phyloP scores from a whole-genome alignment of 2,797 vertebrate species.

The Acanthornis magna region DNA sequence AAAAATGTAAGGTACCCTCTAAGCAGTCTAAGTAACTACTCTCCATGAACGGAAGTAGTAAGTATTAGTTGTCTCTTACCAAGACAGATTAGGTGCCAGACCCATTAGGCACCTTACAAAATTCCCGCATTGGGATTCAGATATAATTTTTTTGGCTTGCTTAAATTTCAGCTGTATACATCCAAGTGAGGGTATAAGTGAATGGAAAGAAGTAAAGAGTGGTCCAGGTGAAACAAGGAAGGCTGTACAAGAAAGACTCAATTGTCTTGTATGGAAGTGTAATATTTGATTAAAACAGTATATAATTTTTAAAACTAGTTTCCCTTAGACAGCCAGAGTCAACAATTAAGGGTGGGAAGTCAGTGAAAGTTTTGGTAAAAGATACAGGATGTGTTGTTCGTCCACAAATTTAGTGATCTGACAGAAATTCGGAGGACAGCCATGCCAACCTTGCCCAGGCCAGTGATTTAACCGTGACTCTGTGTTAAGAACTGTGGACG shows the following conservation, averaged over 20 bases:
- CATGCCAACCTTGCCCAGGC: neutral
- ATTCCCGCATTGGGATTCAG: neutral
- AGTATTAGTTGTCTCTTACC: constrained; percentile 6
- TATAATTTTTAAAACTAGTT: neutral
- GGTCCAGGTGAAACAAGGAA: neutral
- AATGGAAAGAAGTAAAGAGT: neutral
- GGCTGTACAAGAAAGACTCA: neutral
- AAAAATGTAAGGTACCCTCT: constrained; percentile 56
- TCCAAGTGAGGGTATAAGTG: neutral
- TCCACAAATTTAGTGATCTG: neutral
- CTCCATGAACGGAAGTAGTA: constrained; percentile 41
- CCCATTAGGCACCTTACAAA: constrained; percentile 39
- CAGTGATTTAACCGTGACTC: neutral
- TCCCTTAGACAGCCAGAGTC: neutral
- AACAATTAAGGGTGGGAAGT: neutral
- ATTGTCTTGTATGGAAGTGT: neutral
- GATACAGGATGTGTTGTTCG: neutral
- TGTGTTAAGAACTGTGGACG: neutral
- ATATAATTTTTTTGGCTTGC: constrained; percentile 31
- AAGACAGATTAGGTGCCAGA: constrained; percentile 30
- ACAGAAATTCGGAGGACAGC: neutral
- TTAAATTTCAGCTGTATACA: constrained; percentile 43
- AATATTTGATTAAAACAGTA: neutral
- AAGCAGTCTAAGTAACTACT: constrained; percentile 43
- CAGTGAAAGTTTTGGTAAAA: neutral